Base-by-base conservation (phyloP, 1,140 invertebrate species). In the Phymastichus coffea region DNA sequence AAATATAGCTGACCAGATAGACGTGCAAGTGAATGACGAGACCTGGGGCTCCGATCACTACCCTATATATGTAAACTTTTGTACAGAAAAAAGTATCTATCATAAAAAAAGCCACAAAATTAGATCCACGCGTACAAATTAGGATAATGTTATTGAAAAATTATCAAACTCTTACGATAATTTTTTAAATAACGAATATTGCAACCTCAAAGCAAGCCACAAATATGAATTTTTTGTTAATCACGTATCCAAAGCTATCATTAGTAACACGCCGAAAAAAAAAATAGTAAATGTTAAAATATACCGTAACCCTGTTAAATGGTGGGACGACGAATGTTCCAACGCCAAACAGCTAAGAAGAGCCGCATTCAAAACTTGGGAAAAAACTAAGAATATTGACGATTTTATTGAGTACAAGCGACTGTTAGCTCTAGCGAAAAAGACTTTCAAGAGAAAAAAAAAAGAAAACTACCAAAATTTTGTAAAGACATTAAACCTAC, bases 311-410 rank as follows among this genome's bases (percentile, higher is more conserved):
- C n/a, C n/a, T n/a, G n/a, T n/a, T n/a, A n/a, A n/a, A n/a, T n/a
- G n/a, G n/a, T n/a, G n/a, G 48, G 48, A 59, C 22, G 6, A 20
- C 0, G 47, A 58, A 6, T 58, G 47, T 30, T 12, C 22, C 10
- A 58, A 22, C 9, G 9, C 8, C 2, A 44, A 30, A 28, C 25
- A 47, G 8, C 35, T 51, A 7, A 41, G 57, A 33, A 43, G 20
- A 20, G 38, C 47, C 2, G 28, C 47, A 6, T 28, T 52, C 17
- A 46, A 46, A 35, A 52, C 51, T 22, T 59, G 47, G 57, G 33
- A 44, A 44, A 15, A 12, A 19, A 52, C 15, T 1, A 0, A 12
- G 1, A 25, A 25, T 7, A 2, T 52, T 2, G 6, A 23, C 1
- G 20, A 59, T 17, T 35, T 20, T 3, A 46, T 59, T 1, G 2